phyloP scores from a whole-genome alignment of 2,797 vertebrate genomes.

The Trichosurus vulpecula region DNA sequence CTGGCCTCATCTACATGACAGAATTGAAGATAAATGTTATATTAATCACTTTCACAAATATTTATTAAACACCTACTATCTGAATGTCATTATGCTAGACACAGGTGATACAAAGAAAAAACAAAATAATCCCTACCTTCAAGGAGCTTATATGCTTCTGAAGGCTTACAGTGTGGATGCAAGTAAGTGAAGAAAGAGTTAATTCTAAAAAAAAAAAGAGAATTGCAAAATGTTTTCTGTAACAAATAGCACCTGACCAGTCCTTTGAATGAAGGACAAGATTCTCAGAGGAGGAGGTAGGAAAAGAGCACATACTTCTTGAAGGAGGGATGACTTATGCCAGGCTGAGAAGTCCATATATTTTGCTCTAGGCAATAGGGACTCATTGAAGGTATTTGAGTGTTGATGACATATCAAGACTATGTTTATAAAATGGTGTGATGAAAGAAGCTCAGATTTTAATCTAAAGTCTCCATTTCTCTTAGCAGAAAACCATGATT shows the following conservation, averaged over 20 bases:
- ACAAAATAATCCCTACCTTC: not conserved
- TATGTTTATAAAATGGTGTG: not conserved
- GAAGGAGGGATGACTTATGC: not conserved
- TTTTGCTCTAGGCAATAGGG: not conserved
- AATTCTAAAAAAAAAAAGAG: not conserved
- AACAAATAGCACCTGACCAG: not conserved
- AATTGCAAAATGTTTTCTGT: not conserved
- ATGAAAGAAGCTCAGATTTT: constrained; percentile 19
- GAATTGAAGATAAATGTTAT: not conserved
- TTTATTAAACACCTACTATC: not conserved
- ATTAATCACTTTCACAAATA: not conserved
- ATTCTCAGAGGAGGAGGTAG: not conserved
- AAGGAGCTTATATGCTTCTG: not conserved
- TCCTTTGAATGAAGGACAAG: not conserved
- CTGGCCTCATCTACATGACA: not conserved
- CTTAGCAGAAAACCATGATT: constrained; percentile 2
- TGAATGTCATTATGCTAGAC: not conserved
- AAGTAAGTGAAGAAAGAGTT: not conserved
- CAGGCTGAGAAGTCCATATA: not conserved
- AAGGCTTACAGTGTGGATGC: not conserved
- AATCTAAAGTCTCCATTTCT: constrained; percentile 19
- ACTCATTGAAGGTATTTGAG: not conserved
- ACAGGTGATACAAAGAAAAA: not conserved
- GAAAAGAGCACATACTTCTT: not conserved
- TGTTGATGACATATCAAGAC: not conserved